Evolutionary conservation across 2,888 invertebrate species (phyloP), one percentile per base, ranked within the genome.

Genomic region (Eupithecia dodoneata): DNA sequence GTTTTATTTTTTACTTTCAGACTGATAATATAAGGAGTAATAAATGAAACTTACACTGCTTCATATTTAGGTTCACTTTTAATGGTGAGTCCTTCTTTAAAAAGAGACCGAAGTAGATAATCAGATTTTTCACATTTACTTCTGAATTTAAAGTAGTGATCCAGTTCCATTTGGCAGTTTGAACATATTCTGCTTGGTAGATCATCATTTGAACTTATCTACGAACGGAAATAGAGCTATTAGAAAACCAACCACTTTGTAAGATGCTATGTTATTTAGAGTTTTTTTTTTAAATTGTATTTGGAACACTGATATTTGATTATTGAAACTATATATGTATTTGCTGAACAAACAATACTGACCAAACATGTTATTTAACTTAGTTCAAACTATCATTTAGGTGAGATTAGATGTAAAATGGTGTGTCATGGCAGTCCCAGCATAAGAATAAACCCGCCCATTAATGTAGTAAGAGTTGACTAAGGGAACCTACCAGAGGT

Each of bases 81-180:
- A 72, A 77, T 73, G 71, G 81, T 67, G 75, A 87, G 85, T 77
- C 87, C 86, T 65, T 84, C 84, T 76, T 85, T 89, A 15, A 90
- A 73, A 52, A 92, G 82, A 44, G 91, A 87, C 81, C 87, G 90
- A 72, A 93, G 86, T 75, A 86, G 86, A 72, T 80, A 85, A 78
- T 95, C 89, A 4, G 95, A 90, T 45, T 90, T 90, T 73, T 91
- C 89, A 81, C 95, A 94, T 83, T 92, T 93, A n/a, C 84, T 82
- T 81, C 92, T 94, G 81, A 95, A 95, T n/a, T 90, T 85, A 82
- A 91, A 93, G 78, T 88, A 91, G 73, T 91, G 87, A 12, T 90
- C 80, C 4, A 95, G 81, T 79, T 90, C 87, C 45, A 76, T 79
- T 78, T 87, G 85, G 81, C 94, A 94, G 2, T 77, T 41, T 47